Evolutionary conservation across 2,797 vertebrate genomes (phyloP).

Genomic region (Anas capensis): DNA sequence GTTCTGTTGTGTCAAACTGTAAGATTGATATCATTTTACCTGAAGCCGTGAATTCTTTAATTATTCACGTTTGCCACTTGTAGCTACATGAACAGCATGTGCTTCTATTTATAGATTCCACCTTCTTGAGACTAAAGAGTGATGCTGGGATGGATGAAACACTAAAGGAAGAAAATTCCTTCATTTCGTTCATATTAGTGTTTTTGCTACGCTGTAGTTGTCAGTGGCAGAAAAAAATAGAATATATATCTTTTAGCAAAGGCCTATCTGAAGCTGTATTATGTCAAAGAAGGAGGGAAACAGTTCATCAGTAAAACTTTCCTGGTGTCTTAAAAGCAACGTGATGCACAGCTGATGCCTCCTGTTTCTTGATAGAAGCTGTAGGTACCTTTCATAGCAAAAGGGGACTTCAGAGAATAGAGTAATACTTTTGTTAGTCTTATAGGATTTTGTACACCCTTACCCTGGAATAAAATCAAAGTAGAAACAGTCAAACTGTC

Average conservation of each 20-base stretch:
- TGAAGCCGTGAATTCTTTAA: slow-evolving; percentile 63
- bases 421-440: not conserved
- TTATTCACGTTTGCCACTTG: slow-evolving; percentile 46
- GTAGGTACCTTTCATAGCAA: not conserved
- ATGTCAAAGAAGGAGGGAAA: not conserved
- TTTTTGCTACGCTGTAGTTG: not conserved
- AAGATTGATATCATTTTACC: slow-evolving; percentile 67
- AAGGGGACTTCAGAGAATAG: not conserved
- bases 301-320: not conserved
- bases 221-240: not conserved
- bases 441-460: not conserved
- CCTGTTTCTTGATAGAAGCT: not conserved
- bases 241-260: not conserved
- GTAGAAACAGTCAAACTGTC: not conserved
- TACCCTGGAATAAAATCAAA: not conserved
- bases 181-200: not conserved
- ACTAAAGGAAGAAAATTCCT: not conserved
- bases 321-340: not conserved
- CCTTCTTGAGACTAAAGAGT: not conserved
- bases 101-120: not conserved
- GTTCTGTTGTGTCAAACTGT: slow-evolving; percentile 34
- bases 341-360: not conserved
- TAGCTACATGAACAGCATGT: slow-evolving; percentile 15
- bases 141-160: not conserved
- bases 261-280: not conserved